Evolutionary conservation across 2,888 invertebrate species (phyloP).

Genomic region (Galerucella pusilla): DNA sequence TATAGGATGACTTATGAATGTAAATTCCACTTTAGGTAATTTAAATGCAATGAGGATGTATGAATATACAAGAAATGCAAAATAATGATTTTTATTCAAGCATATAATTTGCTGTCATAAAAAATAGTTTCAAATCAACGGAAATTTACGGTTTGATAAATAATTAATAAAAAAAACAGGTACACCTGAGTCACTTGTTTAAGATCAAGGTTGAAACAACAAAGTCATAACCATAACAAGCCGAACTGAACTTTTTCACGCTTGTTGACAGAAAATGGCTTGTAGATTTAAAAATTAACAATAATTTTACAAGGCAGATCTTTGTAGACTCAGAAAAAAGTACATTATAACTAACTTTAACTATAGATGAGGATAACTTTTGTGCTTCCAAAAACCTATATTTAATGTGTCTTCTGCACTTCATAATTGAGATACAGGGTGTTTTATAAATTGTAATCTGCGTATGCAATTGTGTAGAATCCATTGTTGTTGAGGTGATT

Average conservation of each 20-base stretch:
- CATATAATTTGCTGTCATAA: constrained; percentile 1
- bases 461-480: too few species aligned
- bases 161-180: neutral
- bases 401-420: too few species aligned
- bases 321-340: too few species aligned
- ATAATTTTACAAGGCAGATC: neutral
- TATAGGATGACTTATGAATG: too few species aligned
- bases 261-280: neutral
- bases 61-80: neutral
- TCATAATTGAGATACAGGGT: too few species aligned
- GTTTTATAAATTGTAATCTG: too few species aligned
- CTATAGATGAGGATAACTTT: too few species aligned
- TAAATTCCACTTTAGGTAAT: neutral
- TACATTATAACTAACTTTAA: too few species aligned
- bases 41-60: constrained; percentile 2
- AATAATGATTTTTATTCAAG: neutral
- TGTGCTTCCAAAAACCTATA: too few species aligned
- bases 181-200: constrained; percentile 11
- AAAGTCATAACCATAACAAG: constrained; percentile 9
- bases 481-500: too few species aligned
- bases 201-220: constrained; percentile 10
- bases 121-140: constrained; percentile 5
- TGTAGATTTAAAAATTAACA: neutral
- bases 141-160: neutral
- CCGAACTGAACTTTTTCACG: neutral